These are phyloP conservation scores for Diploscapter pachys DNA, from an alignment of 1,140 invertebrate species.

Conservation along the genomic window DNA sequence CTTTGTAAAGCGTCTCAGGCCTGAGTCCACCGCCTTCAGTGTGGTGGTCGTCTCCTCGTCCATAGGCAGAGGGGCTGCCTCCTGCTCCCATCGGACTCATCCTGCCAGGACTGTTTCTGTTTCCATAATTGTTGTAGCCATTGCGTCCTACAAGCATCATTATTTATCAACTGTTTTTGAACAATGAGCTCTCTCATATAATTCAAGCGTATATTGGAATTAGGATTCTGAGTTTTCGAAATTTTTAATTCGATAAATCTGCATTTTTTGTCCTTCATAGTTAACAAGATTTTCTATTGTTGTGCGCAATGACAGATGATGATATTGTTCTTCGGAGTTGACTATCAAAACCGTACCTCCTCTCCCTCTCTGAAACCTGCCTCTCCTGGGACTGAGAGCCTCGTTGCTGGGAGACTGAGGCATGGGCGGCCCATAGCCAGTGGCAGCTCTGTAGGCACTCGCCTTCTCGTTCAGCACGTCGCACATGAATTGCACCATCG, in stretches of 20 bases:
- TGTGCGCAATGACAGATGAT: not conserved
- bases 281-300: too few relatives aligned
- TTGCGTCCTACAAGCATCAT: not conserved
- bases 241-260: too few relatives aligned
- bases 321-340: conserved; percentile 6
- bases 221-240: too few relatives aligned
- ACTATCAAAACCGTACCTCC: conserved; percentile 10
- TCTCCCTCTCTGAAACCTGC: conserved; percentile 6
- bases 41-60: conserved; percentile 5
- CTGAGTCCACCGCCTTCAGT: conserved; percentile 9
- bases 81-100: not conserved
- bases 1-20: conserved; percentile 18
- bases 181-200: too few relatives aligned
- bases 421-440: not conserved
- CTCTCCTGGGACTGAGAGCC: conserved; percentile 11
- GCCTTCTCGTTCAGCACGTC: conserved; percentile 37
- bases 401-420: not conserved
- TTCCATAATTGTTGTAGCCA: not conserved
- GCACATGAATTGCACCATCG: conserved; percentile 47
- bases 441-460: conserved; percentile 7
- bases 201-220: too few relatives aligned
- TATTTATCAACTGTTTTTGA: not conserved
- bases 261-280: too few relatives aligned
- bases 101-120: not conserved
- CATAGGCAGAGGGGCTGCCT: not conserved